These are phyloP conservation scores for Microcebus murinus DNA, from an alignment of 2,113 vertebrate genomes.

Conservation along the genomic window DNA sequence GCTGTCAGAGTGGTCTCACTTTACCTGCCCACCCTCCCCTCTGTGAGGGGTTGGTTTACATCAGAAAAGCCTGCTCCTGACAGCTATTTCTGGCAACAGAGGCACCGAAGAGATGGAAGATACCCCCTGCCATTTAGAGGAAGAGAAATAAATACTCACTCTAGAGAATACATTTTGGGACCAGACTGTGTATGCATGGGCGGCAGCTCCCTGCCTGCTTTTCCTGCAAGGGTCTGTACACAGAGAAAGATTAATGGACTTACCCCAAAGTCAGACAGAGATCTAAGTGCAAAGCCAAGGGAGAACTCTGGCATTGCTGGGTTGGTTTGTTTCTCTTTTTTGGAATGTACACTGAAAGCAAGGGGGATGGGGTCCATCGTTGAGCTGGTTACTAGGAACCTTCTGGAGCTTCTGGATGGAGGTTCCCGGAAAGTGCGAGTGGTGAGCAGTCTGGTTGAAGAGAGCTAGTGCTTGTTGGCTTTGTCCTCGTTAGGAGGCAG, in stretches of 20 bases:
- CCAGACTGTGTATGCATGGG: not conserved
- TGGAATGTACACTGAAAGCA: not conserved
- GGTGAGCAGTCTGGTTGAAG: not conserved
- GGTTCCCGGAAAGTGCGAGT: not conserved
- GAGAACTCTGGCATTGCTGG: not conserved
- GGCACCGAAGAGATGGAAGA: slow-evolving; percentile 13
- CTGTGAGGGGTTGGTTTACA: not conserved
- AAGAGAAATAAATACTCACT: slow-evolving; percentile 56
- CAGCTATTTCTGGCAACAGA: slow-evolving; percentile 3
- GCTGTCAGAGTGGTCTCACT: slow-evolving; percentile 24
- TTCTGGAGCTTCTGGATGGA: not conserved
- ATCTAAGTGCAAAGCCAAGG: not conserved
- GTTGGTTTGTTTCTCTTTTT: not conserved
- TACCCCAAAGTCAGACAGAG: not conserved
- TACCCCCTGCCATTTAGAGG: slow-evolving; percentile 40
- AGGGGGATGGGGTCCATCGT: not conserved
- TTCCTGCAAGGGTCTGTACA: not conserved
- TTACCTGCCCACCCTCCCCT: slow-evolving; percentile 33
- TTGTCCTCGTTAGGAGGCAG: not conserved
- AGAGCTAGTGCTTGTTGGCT: not conserved
- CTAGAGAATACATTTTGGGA: not conserved
- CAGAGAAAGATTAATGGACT: not conserved
- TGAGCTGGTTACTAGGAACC: not conserved
- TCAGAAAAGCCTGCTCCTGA: slow-evolving; percentile 24
- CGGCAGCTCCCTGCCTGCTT: slow-evolving; percentile 21